These are phyloP conservation scores for Onychomys torridus DNA, from an alignment of 2,797 vertebrate species.

Conservation along the genomic window DNA sequence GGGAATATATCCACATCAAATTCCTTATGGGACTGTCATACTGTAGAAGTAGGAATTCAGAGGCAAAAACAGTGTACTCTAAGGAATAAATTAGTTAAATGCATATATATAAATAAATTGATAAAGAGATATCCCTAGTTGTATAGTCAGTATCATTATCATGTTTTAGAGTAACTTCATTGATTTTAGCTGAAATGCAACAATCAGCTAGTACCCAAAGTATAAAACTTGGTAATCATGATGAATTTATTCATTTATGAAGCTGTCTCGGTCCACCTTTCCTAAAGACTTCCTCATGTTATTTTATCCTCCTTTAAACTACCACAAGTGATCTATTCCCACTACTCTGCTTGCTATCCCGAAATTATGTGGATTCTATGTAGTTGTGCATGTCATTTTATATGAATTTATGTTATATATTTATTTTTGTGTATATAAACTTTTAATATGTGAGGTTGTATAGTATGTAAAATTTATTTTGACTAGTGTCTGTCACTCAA, in stretches of 20 bases:
- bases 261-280: background rate
- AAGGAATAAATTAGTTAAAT: background rate
- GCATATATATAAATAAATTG: background rate
- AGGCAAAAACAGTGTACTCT: background rate
- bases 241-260: background rate
- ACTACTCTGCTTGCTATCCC: background rate
- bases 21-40: background rate
- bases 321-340: background rate
- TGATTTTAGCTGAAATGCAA: background rate
- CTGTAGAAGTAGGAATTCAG: background rate
- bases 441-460: background rate
- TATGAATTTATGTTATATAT: background rate
- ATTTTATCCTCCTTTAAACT: background rate
- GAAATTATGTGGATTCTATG: background rate
- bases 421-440: background rate
- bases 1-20: background rate
- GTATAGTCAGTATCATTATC: background rate
- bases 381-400: background rate
- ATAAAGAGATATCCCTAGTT: background rate
- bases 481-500: background rate
- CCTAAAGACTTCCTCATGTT: background rate
- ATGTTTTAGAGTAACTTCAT: background rate
- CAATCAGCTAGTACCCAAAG: background rate
- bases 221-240: background rate
- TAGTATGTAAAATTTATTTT: background rate